These are phyloP conservation scores for Eilema sororculum DNA, from an alignment of 2,888 invertebrate species.

Conservation along the genomic window DNA sequence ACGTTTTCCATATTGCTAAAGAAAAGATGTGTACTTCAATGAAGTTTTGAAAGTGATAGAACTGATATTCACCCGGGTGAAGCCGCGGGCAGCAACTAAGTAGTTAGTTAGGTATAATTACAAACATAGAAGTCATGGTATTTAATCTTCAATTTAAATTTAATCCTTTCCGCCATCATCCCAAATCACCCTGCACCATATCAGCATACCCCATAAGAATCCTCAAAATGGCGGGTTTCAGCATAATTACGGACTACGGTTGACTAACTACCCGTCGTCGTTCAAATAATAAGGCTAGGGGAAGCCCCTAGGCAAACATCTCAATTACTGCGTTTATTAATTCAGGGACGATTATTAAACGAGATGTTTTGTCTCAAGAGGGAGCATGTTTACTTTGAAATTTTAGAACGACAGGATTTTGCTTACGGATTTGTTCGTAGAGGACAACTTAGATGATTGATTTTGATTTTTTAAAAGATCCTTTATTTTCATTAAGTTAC, in stretches of 20 bases:
- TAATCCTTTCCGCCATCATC: constrained; percentile 9
- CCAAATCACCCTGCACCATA: constrained; percentile 1
- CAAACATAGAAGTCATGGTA: too few relatives aligned
- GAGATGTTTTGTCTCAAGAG: constrained; percentile 66
- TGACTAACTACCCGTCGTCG: constrained; percentile 82
- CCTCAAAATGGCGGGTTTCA: constrained; percentile 66
- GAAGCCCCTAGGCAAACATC: constrained; percentile 80
- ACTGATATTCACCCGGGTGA: too few relatives aligned
- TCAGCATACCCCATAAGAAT: constrained; percentile 46
- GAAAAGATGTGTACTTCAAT: too few relatives aligned
- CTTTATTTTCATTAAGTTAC: too few relatives aligned
- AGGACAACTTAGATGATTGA: too few relatives aligned
- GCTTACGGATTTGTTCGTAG: neutral
- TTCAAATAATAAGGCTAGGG: constrained; percentile 71
- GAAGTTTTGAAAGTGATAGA: too few relatives aligned
- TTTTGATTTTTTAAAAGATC: too few relatives aligned
- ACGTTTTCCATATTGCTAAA: too few relatives aligned
- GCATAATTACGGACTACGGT: constrained; percentile 81
- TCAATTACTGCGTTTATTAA: constrained; percentile 85
- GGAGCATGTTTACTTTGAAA: constrained; percentile 27
- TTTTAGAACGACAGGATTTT: constrained; percentile 11
- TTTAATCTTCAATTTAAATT: neutral
- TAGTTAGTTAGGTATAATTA: too few relatives aligned
- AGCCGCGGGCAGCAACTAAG: too few relatives aligned
- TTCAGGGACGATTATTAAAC: constrained; percentile 76